phyloP scores from a whole-genome alignment of 2,888 invertebrate genomes.

The Trachelus iudaicus region DNA sequence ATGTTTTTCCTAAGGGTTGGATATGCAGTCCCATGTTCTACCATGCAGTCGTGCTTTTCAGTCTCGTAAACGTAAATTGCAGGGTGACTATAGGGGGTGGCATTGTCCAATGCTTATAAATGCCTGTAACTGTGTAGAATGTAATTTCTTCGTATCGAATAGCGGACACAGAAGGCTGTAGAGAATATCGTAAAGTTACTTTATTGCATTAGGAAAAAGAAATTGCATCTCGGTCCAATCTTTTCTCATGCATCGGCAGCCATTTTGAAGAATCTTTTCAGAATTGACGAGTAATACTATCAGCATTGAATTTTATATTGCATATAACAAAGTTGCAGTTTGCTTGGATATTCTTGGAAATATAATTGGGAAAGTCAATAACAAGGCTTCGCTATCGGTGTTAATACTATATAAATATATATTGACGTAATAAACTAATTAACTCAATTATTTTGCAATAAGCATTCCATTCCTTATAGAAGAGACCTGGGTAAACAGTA shows the following conservation, averaged over 20 bases:
- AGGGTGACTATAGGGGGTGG: background rate
- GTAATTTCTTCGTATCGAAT: background rate
- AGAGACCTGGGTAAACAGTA: too few relatives aligned
- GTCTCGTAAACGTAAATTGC: background rate
- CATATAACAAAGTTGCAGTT: background rate
- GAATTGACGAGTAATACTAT: background rate
- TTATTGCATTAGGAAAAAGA: background rate
- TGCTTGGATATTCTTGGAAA: background rate
- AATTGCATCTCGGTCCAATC: background rate
- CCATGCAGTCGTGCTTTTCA: background rate
- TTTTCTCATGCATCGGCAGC: background rate
- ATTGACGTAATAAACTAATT: too few relatives aligned
- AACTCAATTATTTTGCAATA: too few relatives aligned
- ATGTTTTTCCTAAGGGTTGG: background rate
- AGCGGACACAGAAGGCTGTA: background rate
- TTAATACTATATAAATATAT: too few relatives aligned
- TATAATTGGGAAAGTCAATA: background rate
- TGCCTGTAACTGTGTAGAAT: background rate
- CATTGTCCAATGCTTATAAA: background rate
- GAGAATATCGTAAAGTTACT: background rate
- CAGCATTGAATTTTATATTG: background rate
- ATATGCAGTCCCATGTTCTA: background rate
- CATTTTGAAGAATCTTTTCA: background rate
- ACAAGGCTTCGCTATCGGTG: background rate
- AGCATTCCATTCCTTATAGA: too few relatives aligned